Base-by-base conservation (phyloP, 2,888 invertebrate genomes). In the Conops quadrifasciatus region DNA sequence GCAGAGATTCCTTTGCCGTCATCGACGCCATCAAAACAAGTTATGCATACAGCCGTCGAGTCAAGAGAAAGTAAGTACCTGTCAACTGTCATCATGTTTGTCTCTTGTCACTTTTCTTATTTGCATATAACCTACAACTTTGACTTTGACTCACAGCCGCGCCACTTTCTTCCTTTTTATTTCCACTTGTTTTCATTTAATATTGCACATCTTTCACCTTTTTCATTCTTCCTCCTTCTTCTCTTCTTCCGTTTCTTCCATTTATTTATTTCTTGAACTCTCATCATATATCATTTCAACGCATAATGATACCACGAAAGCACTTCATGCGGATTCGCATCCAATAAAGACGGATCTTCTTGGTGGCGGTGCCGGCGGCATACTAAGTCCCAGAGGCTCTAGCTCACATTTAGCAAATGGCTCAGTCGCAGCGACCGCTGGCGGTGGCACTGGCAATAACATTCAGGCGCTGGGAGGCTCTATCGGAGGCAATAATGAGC, bases 1-100 rank as follows among this genome's bases (percentile, higher is more conserved):
- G 75, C 89, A 95, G 95, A 94, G 89, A 95, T 95, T 83, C 94
- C 94, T 69, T 91, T 94, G 90, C 94, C n/a, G n/a, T n/a, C 94
- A 72, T 94, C 95, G 73, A 92, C 92, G 72, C 92, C 94, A 75
- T 94, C 73, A 91, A 93, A 88, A 91, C 94, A 75, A 93, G 83
- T 86, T 74, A 85, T 84, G 73, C 86, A 86, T 80, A 82, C 85
- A 73, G 81, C 84, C 67, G 80, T 82, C 71, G 86, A 86, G 76
- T 82, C 85, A 73, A 85, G 85, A 82, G 86, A 86, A 80, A 85
- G 86, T 86, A 82, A 86, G 86, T 84, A 78, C n/a, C n/a, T n/a
- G n/a, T n/a, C n/a, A n/a, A n/a, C n/a, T n/a, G n/a, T n/a, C n/a
- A n/a, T n/a, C n/a, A n/a, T n/a, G n/a, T n/a, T n/a, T n/a, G n/a